Percentiles rank a stretch among this genome's conserved stretches.
Evolutionary conservation across 2,888 invertebrate genomes (phyloP).

Genomic region (Drepana falcataria): DNA sequence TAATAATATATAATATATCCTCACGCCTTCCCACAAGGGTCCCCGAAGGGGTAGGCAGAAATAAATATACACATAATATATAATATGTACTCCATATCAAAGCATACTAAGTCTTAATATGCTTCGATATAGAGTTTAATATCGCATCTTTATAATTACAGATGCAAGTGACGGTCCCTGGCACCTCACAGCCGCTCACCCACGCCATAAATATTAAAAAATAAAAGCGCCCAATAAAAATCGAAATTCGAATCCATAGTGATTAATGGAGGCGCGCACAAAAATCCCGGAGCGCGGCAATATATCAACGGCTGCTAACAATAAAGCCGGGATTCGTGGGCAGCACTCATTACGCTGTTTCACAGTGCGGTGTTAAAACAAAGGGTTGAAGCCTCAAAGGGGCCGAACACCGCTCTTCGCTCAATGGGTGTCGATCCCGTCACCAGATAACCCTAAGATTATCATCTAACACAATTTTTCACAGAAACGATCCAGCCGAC

Average conservation of each 20-base stretch:
- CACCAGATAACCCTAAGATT: conserved; percentile 59
- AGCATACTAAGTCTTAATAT: too few species aligned
- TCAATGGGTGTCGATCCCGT: conserved; percentile 61
- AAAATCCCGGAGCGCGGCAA: conserved; percentile 24
- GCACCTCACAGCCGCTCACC: too few species aligned
- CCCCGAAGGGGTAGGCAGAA: too few species aligned
- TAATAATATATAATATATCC: too few species aligned
- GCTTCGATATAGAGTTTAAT: too few species aligned
- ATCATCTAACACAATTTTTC: conserved; percentile 72
- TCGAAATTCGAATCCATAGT: conserved; percentile 23
- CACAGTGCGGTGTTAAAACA: conserved; percentile 50
- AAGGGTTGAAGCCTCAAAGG: conserved; percentile 48
- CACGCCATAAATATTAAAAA: not conserved
- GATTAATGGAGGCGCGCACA: conserved; percentile 23
- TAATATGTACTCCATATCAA: too few species aligned
- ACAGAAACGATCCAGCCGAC: conserved; percentile 46
- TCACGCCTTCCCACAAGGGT: too few species aligned
- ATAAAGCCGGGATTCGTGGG: conserved; percentile 26
- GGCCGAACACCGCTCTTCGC: conserved; percentile 37
- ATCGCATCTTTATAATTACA: too few species aligned
- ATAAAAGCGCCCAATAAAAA: conserved; percentile 8
- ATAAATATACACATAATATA: too few species aligned
- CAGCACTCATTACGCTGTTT: conserved; percentile 43
- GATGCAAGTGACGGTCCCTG: too few species aligned
- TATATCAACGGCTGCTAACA: conserved; percentile 34